A percentile compares a stretch with the other conserved stretches of the same genome.
Evolutionary conservation across 35 echinoderm and acorn worm species (phyloP).

Genomic region (Acanthaster planci): DNA sequence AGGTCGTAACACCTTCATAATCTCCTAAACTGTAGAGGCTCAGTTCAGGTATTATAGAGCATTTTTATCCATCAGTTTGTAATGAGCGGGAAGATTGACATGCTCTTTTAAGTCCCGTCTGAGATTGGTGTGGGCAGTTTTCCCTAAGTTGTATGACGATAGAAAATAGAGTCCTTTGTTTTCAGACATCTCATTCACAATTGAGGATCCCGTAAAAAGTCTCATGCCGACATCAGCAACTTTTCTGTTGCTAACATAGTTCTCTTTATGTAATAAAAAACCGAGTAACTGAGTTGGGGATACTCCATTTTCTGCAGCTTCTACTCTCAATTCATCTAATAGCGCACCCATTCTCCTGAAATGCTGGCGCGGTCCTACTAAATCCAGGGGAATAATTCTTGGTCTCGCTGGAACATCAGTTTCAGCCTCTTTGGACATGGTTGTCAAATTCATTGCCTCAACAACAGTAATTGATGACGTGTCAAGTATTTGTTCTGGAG

Average conservation of each 20-base stretch:
- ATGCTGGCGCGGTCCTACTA: neutral
- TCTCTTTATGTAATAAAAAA: neutral
- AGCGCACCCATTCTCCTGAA: neutral
- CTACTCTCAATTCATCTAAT: neutral
- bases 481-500: neutral
- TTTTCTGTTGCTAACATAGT: too few species aligned
- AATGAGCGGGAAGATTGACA: neutral
- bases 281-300: constrained; percentile 6
- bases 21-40: neutral
- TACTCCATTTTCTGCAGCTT: neutral
- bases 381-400: neutral
- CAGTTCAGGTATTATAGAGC: neutral
- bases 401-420: neutral
- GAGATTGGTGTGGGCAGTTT: neutral
- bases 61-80: neutral
- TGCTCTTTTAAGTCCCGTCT: too few species aligned
- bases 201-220: neutral
- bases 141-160: too few species aligned
- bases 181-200: neutral
- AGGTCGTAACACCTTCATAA: neutral
- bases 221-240: neutral
- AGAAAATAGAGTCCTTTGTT: neutral
- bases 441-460: neutral
- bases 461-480: neutral
- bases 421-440: neutral